Evolutionary conservation across 2,888 invertebrate genomes (phyloP).

Genomic region (Meliscaeva auricollis): DNA sequence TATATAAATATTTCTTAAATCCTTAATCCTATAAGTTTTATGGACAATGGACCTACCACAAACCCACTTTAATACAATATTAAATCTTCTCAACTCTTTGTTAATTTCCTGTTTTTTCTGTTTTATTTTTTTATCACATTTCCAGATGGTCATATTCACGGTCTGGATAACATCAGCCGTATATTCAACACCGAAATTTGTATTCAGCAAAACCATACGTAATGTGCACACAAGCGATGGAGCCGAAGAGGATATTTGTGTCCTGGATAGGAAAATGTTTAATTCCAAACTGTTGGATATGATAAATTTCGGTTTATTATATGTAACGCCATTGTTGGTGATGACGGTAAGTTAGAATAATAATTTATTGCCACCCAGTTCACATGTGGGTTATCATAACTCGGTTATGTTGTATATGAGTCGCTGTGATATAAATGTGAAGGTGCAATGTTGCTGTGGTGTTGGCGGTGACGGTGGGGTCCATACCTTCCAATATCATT

Average conservation of each 20-base stretch:
- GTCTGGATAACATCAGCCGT: constrained; percentile 93
- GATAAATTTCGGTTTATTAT: constrained; percentile 92
- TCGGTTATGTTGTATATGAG: too few species aligned
- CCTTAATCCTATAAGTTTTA: not conserved
- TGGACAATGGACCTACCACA: too few species aligned
- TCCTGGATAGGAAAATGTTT: constrained; percentile 90
- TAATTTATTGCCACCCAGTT: not conserved
- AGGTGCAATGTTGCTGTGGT: too few species aligned
- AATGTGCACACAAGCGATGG: constrained; percentile 84
- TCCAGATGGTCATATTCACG: constrained; percentile 89
- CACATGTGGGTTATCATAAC: not conserved
- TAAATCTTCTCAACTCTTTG: not conserved
- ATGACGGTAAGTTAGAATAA: constrained; percentile 88
- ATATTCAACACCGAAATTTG: constrained; percentile 93
- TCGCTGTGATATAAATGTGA: too few species aligned
- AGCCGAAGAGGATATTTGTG: constrained; percentile 86
- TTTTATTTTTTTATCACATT: constrained; percentile 40
- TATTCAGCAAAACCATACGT: constrained; percentile 91
- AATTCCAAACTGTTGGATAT: constrained; percentile 92
- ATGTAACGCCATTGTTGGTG: constrained; percentile 91
- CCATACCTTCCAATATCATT: too few species aligned
- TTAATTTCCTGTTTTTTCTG: not conserved
- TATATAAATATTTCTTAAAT: not conserved
- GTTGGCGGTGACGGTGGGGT: too few species aligned
- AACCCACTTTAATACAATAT: too few species aligned